Percentiles rank a stretch among this genome's conserved stretches.
These are phyloP conservation scores for Syrrhaptes paradoxus DNA, from an alignment of 2,113 vertebrate genomes.

Conservation along the genomic window DNA sequence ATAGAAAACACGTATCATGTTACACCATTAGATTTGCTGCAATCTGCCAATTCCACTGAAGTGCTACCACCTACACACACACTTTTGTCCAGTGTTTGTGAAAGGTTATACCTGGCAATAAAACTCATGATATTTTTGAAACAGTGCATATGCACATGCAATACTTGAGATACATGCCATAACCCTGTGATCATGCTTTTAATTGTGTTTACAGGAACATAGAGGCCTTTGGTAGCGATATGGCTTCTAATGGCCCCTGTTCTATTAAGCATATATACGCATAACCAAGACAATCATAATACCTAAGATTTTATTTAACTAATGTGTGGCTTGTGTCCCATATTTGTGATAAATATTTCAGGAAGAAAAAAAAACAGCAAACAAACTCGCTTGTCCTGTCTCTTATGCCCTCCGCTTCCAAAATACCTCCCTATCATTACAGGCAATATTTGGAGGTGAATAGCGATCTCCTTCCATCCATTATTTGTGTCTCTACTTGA, in stretches of 20 bases:
- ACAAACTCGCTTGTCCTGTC: background rate
- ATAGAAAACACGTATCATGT: background rate
- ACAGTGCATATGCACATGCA: background rate
- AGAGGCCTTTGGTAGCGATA: background rate
- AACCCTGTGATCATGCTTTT: background rate
- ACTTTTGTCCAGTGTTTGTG: background rate
- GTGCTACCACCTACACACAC: background rate
- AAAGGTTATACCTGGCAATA: background rate
- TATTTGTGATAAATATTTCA: background rate
- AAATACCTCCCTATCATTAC: background rate
- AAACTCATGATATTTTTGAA: background rate
- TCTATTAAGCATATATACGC: background rate
- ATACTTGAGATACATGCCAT: background rate
- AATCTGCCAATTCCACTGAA: conserved; percentile 2
- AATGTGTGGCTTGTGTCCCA: background rate
- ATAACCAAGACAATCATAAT: background rate
- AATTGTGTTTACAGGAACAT: background rate
- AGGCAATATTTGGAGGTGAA: background rate
- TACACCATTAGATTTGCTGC: conserved; percentile 15
- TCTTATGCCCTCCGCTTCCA: background rate
- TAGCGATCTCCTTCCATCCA: background rate
- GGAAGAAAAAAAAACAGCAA: background rate
- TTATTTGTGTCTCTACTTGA: background rate
- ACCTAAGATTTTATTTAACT: background rate
- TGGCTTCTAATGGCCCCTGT: background rate